phyloP scores from a whole-genome alignment of 2,888 invertebrate genomes.

The Heliconius sara region DNA sequence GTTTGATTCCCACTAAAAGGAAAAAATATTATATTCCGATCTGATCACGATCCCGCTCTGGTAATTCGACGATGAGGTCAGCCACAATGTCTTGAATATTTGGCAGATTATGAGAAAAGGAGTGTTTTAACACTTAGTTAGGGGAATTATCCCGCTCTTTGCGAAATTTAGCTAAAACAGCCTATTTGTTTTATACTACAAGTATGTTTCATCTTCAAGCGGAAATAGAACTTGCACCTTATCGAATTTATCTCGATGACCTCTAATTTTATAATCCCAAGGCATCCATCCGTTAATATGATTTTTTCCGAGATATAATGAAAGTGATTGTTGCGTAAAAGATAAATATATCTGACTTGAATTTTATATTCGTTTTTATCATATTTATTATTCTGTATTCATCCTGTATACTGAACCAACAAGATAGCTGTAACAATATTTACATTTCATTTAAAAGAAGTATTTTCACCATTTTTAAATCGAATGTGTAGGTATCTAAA shows the following conservation, averaged over 20 bases:
- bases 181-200: background rate
- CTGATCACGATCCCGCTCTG: no score
- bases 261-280: background rate
- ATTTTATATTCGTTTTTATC: conserved; percentile 7
- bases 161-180: background rate
- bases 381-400: background rate
- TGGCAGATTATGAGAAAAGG: no score
- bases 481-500: no score
- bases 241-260: background rate
- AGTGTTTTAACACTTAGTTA: no score
- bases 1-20: no score
- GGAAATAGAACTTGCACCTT: background rate
- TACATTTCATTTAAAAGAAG: background rate
- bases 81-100: no score
- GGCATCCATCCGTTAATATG: background rate
- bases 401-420: background rate
- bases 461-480: background rate
- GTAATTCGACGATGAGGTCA: no score
- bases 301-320: conserved; percentile 3
- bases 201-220: background rate
- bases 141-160: background rate
- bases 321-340: conserved; percentile 13
- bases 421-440: background rate
- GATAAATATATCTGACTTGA: conserved; percentile 12
- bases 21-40: no score